Evolutionary conservation across 2,113 vertebrate species (phyloP).

Genomic region (Eonycteris spelaea): DNA sequence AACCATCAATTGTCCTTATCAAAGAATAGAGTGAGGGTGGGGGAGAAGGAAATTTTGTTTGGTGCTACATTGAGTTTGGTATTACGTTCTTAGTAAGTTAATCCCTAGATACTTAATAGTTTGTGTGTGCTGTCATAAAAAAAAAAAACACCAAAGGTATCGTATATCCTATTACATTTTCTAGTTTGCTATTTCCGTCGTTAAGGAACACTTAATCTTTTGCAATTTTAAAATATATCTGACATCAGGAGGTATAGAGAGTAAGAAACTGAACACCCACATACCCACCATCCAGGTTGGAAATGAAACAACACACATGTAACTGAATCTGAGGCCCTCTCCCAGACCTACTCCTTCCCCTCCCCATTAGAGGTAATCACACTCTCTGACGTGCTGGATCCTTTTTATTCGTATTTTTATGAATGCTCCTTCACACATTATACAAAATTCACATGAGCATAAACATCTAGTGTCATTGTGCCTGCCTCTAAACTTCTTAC

Average conservation of each 20-base stretch:
- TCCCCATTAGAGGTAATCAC: not conserved
- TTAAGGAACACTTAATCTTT: not conserved
- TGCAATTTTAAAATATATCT: not conserved
- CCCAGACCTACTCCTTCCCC: not conserved
- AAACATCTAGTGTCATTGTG: not conserved
- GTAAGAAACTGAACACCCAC: not conserved
- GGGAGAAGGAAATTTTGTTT: not conserved
- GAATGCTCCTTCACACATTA: not conserved
- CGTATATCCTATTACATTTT: not conserved
- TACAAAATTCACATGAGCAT: not conserved
- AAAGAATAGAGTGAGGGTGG: not conserved
- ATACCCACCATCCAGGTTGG: not conserved
- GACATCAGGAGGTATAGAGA: not conserved
- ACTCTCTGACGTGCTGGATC: too few relatives aligned
- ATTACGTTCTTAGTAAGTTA: not conserved
- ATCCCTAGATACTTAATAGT: not conserved
- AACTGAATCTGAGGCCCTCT: not conserved
- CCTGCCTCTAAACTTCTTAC: not conserved
- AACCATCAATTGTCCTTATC: not conserved
- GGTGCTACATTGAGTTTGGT: not conserved
- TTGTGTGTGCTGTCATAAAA: not conserved
- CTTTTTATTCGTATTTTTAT: not conserved
- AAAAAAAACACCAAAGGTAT: not conserved
- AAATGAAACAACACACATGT: not conserved
- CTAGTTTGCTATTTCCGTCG: not conserved